Conservation (phyloP, 2,888 invertebrate species). For the Calliopum simillimum region DNA sequence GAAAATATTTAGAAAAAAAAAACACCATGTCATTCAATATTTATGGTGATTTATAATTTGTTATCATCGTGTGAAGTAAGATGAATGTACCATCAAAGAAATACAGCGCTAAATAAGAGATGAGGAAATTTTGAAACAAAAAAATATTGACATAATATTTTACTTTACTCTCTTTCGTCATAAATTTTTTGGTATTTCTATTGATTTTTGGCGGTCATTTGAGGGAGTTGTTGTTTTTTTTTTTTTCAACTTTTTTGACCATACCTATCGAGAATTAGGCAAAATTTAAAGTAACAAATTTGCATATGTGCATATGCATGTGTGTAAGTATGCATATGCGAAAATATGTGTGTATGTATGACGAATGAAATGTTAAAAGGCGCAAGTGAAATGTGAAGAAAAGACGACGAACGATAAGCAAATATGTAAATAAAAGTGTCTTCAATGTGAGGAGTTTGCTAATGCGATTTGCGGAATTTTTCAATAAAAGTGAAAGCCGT, state of each 20-base stretch:
- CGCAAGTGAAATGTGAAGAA: too few relatives aligned
- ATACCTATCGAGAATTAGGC: too few relatives aligned
- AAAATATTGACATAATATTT: background rate
- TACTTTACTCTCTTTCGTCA: background rate
- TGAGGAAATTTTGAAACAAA: background rate
- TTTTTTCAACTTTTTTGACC: too few relatives aligned
- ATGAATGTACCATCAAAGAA: background rate
- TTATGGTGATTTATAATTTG: conserved; percentile 3
- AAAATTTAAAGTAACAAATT: too few relatives aligned
- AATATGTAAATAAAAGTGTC: background rate
- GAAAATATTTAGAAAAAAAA: background rate
- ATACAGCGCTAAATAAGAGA: conserved; percentile 1
- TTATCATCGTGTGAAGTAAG: background rate
- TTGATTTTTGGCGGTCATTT: background rate
- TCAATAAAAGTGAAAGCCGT: conserved; percentile 26
- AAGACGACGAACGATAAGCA: too few relatives aligned
- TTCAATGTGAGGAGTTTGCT: background rate
- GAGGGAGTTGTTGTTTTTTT: too few relatives aligned
- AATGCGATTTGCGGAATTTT: conserved; percentile 20
- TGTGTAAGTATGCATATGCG: too few relatives aligned
- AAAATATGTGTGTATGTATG: too few relatives aligned
- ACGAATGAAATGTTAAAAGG: too few relatives aligned
- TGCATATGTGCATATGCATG: too few relatives aligned
- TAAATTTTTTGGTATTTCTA: conserved; percentile 6
- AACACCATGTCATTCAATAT: background rate